phyloP scores from a whole-genome alignment of 2,113 vertebrate genomes.

The Stictonetta naevosa region DNA sequence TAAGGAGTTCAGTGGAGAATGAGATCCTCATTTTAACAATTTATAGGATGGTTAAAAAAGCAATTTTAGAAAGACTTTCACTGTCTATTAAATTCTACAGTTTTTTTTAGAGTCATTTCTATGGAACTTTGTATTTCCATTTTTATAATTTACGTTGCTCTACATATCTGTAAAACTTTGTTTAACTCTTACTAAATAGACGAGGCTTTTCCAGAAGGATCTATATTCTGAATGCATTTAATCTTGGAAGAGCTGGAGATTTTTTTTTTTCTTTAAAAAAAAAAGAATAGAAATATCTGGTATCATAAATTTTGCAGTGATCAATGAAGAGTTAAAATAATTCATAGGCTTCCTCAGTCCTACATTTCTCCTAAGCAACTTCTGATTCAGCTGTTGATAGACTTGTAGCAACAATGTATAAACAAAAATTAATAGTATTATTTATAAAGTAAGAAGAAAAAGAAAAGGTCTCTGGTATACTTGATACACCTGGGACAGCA shows the following conservation, averaged over 20 bases:
- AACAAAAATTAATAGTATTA: neutral
- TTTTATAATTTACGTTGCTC: neutral
- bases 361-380: neutral
- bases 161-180: neutral
- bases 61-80: neutral
- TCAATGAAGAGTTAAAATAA: constrained; percentile 10
- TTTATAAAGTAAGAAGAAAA: neutral
- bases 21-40: neutral
- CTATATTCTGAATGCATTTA: neutral
- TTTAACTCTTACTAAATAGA: neutral
- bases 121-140: neutral
- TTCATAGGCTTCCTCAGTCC: neutral
- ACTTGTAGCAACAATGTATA: neutral
- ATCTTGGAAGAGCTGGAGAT: neutral
- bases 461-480: neutral
- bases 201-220: neutral
- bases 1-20: neutral
- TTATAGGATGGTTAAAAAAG: neutral
- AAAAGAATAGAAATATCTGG: no score
- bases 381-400: neutral
- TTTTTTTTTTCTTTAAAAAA: no score
- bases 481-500: neutral
- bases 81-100: neutral
- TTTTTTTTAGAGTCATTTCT: neutral
- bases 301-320: neutral